phyloP scores from a whole-genome alignment of 2,888 invertebrate genomes.

The Polydrusus pterygomalis region DNA sequence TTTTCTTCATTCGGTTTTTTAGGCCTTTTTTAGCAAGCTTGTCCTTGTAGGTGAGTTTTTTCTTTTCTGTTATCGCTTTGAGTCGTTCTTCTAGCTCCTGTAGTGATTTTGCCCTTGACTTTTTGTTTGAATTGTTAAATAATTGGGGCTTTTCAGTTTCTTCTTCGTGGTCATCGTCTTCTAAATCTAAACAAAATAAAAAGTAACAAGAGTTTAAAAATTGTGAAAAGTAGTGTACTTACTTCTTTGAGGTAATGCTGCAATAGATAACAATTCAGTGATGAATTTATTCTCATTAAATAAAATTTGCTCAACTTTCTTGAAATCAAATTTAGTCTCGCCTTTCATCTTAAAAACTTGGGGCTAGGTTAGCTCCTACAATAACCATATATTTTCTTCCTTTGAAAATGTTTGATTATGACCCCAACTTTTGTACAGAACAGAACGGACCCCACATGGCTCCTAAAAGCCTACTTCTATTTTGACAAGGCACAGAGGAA shows the following conservation, averaged over 20 bases:
- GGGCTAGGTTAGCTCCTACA: neutral
- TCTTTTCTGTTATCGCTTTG: constrained; percentile 77
- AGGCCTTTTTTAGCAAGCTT: constrained; percentile 80
- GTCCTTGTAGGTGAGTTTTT: constrained; percentile 78
- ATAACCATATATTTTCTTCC: constrained; percentile 3
- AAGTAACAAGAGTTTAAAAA: constrained; percentile 26
- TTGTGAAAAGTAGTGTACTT: constrained; percentile 30
- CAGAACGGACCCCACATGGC: too few relatives aligned
- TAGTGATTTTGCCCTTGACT: constrained; percentile 76
- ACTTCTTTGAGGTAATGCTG: constrained; percentile 73
- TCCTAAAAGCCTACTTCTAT: too few relatives aligned
- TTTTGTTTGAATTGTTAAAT: constrained; percentile 66
- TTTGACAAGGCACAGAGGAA: too few relatives aligned
- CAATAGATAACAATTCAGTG: constrained; percentile 75
- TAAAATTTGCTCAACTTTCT: constrained; percentile 71
- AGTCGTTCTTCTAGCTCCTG: constrained; percentile 80
- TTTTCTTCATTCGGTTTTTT: constrained; percentile 80
- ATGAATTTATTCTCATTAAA: constrained; percentile 76
- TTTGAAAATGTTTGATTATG: too few relatives aligned
- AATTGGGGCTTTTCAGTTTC: constrained; percentile 53
- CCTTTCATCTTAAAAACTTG: constrained; percentile 59
- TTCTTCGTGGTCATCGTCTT: constrained; percentile 68
- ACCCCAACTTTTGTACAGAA: too few relatives aligned
- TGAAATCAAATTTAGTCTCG: constrained; percentile 66
- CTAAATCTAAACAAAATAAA: constrained; percentile 59